A percentile compares a stretch with the other conserved stretches of the same genome.
Evolutionary conservation across 35 echinoderm and acorn worm species (phyloP).

Genomic region (Ophiothrix spiculata): DNA sequence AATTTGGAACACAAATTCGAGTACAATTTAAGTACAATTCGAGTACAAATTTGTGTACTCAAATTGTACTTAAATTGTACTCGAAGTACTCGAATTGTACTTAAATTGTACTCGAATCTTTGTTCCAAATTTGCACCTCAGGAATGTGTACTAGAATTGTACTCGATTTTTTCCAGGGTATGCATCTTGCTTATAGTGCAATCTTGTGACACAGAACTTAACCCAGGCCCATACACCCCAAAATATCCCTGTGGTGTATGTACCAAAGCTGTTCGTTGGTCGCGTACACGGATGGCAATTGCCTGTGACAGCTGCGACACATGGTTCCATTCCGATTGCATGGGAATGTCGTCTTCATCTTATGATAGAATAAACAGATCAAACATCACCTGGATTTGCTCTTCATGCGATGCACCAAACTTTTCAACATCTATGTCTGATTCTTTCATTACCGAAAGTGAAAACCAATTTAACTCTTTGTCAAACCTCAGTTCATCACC

Average conservation of each 20-base stretch:
- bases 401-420: background rate
- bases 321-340: slow-evolving; percentile 19
- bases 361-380: background rate
- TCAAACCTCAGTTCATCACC: background rate
- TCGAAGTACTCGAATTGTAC: too few species aligned
- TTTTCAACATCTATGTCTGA: background rate
- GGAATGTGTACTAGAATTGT: too few species aligned
- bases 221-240: background rate
- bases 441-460: background rate
- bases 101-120: too few species aligned
- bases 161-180: too few species aligned
- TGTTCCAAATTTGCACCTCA: too few species aligned
- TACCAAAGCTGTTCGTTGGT: background rate
- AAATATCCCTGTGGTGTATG: background rate
- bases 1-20: too few species aligned
- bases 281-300: background rate
- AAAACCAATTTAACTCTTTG: background rate
- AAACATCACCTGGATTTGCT: too few species aligned
- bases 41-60: too few species aligned
- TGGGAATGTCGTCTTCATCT: slow-evolving; percentile 15
- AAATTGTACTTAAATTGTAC: too few species aligned
- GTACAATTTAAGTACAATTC: too few species aligned
- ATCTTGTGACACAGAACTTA: slow-evolving; percentile 4
- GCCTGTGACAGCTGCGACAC: slow-evolving; percentile 11
- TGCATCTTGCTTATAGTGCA: background rate